These are phyloP conservation scores for Oxyruncus cristatus DNA, from an alignment of 2,113 vertebrate genomes.

Conservation along the genomic window DNA sequence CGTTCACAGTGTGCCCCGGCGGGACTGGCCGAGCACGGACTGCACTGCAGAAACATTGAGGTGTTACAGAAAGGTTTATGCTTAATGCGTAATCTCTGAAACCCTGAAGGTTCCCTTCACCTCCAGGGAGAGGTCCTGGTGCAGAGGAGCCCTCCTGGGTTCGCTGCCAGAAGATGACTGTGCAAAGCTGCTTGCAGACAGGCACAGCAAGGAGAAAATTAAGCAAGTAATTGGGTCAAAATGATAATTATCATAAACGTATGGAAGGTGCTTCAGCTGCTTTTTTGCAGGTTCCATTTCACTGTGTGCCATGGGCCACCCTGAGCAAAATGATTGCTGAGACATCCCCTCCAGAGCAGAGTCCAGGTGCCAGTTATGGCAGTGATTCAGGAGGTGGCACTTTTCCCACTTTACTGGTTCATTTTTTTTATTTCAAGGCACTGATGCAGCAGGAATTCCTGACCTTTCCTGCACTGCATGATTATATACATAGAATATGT, in stretches of 20 bases:
- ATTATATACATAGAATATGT: not conserved
- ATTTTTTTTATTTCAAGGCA: not conserved
- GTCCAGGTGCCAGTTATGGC: not conserved
- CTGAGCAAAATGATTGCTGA: not conserved
- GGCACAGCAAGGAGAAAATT: not conserved
- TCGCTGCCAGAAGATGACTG: not conserved
- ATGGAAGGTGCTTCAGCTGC: not conserved
- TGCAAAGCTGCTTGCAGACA: not conserved
- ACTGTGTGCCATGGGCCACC: not conserved
- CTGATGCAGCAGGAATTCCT: not conserved
- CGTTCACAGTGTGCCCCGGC: not conserved
- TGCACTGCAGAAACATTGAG: rapidly evolving
- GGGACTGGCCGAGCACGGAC: rapidly evolving
- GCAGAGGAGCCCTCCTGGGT: not conserved
- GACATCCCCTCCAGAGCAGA: not conserved
- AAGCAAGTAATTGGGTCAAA: not conserved
- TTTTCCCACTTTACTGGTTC: not conserved
- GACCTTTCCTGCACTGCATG: not conserved
- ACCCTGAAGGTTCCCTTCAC: not conserved
- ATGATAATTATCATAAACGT: not conserved
- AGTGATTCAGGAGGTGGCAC: not conserved
- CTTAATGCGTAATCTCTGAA: not conserved
- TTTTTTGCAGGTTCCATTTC: not conserved
- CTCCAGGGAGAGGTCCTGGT: not conserved
- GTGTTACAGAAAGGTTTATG: not conserved